Base-by-base conservation (phyloP, 2,797 vertebrate species). In the Oceanodroma leucorhoa region DNA sequence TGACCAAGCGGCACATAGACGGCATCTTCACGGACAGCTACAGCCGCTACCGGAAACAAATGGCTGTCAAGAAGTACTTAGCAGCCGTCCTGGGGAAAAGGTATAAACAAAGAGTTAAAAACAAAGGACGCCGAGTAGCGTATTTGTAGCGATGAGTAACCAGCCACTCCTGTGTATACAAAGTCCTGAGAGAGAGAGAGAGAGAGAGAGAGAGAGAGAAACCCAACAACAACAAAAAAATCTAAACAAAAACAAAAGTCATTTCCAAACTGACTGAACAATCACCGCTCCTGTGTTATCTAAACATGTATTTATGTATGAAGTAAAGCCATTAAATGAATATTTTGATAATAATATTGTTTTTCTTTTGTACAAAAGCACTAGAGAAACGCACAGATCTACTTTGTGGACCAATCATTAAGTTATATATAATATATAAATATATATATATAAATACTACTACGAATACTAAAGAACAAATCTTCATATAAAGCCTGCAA, bases 61-160 rank as follows among this genome's bases (percentile, higher is more conserved):
- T 99, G 99, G 99, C 99, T 92, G 99, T 99, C 97, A 99, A 99
- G 99, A 99, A 99, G 98, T 99, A 99, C 98, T 98, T 99, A 98
- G 99, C 99, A 46, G 99, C 99, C 1, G 99, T 99, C 97, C 98
- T 99, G 95, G 99, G 99, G 98, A 99, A 99, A 99, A 99, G 99
- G 99, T 99, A 99, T 98, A 99, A 99, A 99, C 99, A 99, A 98
- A 99, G 99, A 98, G 98, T 99, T 99, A 99, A 99, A 99, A 99
- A 99, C 98, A 99, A 99, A 99, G 99, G 99, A 99, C 99, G 99
- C 97, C 98, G 99, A 97, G 98, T 99, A 98, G 98, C 98, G 85
- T 99, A 98, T 98, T 99, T 99, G 99, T 99, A 99, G 99, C 98
- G 97, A 98, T 98, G 97, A 98, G 97, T 97, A 98, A 98, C 95